Base-by-base conservation (phyloP, 2,888 invertebrate species). In the Philaethria dido region DNA sequence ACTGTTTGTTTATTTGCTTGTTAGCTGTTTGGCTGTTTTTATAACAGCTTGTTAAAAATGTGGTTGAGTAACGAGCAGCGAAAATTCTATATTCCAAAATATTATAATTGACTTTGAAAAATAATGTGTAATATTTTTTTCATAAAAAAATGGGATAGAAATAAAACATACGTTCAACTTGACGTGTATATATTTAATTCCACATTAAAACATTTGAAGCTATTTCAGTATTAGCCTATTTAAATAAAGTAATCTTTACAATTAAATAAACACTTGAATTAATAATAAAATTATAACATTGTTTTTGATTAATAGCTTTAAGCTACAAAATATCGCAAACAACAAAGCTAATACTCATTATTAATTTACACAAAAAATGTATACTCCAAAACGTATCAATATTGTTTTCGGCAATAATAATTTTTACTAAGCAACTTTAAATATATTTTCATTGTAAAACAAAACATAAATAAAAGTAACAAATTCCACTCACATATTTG, bases 171-270 rank as follows among this genome's bases (percentile, higher is more conserved):
- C 71, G 70, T 59, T 64, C 65, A 71, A 75, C 74, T 80, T 81
- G 80, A 85, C 80, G 78, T 84, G 80, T 83, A 81, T 80, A 81
- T 83, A 78, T 82, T 83, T 85, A 78, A 83, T 82, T 84, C 77
- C 83, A 87, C 85, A 87, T 83, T 83, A 82, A 86, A 87, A 86
- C 80, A 82, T 82, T 80, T 80, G 75, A 85, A 85, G 83, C 84
- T 86, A 83, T 80, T 74, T 80, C 77, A 75, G 73, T 82, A 77
- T 78, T 78, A 80, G 73, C 65, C 78, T 81, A 81, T 78, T 79
- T 77, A 82, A 80, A 80, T 78, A 85, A 84, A 78, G 79, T 80
- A 74, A 80, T 69, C 74, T 75, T 77, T 74, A 79, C 60, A 83
- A 82, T 75, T 78, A 78, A 84, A 83, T 73, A 79, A 78, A 75